Conservation (phyloP, 2,797 vertebrate genomes). For the Sebastes steindachneri region DNA sequence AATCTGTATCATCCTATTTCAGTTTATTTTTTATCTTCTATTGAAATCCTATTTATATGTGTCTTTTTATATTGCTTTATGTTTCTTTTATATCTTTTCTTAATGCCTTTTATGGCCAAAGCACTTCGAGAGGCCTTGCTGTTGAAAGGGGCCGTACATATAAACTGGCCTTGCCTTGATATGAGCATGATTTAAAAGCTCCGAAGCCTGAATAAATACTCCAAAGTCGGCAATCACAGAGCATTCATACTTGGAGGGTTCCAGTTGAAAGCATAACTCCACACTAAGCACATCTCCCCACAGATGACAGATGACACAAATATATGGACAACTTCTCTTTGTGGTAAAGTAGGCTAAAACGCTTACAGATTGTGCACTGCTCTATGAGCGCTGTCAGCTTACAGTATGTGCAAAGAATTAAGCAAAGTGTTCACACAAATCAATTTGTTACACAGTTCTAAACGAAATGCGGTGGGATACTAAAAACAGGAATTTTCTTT, state of each 20-base stretch:
- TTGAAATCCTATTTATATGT: not conserved
- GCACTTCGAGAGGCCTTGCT: not conserved
- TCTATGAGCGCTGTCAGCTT: not conserved
- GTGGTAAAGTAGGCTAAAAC: not conserved
- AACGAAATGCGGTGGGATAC: not conserved
- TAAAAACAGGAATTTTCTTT: not conserved
- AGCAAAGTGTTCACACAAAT: not conserved
- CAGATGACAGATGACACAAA: not conserved
- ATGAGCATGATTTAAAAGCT: not conserved
- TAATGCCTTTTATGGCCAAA: not conserved
- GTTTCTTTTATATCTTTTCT: not conserved
- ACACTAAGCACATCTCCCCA: not conserved
- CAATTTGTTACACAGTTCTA: not conserved
- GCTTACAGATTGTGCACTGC: not conserved
- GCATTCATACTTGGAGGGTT: not conserved
- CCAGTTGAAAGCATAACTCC: not conserved
- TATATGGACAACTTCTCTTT: not conserved
- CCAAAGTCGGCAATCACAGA: constrained; percentile 14
- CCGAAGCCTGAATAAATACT: constrained; percentile 2
- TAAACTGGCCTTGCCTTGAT: not conserved
- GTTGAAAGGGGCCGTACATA: not conserved
- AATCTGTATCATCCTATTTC: not conserved
- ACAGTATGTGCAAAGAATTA: not conserved
- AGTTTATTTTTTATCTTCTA: not conserved
- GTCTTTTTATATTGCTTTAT: not conserved